A percentile compares a stretch with the other conserved stretches of the same genome.
These are phyloP conservation scores for Amia ocellicauda DNA, from an alignment of 2,113 vertebrate genomes.

Conservation along the genomic window DNA sequence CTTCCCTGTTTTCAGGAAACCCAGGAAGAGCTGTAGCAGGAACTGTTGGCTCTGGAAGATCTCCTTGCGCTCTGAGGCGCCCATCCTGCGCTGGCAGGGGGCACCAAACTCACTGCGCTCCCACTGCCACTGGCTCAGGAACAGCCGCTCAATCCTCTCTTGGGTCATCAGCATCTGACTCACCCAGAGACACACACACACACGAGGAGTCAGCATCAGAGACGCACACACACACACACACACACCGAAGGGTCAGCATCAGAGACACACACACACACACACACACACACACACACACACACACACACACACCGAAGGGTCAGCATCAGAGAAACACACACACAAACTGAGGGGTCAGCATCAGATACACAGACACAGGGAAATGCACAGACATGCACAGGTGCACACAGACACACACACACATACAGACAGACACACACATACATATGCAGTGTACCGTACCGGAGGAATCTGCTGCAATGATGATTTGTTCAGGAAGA, in stretches of 20 bases:
- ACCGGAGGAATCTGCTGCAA: slow-evolving; percentile 60
- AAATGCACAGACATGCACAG: background rate
- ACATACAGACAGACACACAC: background rate
- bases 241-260: too few species aligned
- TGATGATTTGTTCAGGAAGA: slow-evolving; percentile 55
- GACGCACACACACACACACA: too few species aligned
- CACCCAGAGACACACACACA: slow-evolving; percentile 33
- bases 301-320: too few species aligned
- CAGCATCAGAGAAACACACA: background rate
- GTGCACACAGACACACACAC: too few species aligned
- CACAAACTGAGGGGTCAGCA: background rate
- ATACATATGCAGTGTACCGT: slow-evolving; percentile 24
- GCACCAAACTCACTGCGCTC: slow-evolving; percentile 46
- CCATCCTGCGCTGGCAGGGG: slow-evolving; percentile 40
- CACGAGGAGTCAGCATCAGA: slow-evolving; percentile 14
- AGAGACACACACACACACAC: background rate
- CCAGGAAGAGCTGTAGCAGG: slow-evolving; percentile 64
- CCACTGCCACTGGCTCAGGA: slow-evolving; percentile 61
- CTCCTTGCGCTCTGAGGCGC: slow-evolving; percentile 21
- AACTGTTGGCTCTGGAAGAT: slow-evolving; percentile 59
- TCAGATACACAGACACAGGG: too few species aligned
- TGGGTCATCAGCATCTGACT: slow-evolving; percentile 54
- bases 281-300: too few species aligned
- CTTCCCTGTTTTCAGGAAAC: slow-evolving; percentile 49
- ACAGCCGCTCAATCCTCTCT: slow-evolving; percentile 63